Base-by-base conservation (phyloP, 2,797 vertebrate species). In the Antennarius maculatus region DNA sequence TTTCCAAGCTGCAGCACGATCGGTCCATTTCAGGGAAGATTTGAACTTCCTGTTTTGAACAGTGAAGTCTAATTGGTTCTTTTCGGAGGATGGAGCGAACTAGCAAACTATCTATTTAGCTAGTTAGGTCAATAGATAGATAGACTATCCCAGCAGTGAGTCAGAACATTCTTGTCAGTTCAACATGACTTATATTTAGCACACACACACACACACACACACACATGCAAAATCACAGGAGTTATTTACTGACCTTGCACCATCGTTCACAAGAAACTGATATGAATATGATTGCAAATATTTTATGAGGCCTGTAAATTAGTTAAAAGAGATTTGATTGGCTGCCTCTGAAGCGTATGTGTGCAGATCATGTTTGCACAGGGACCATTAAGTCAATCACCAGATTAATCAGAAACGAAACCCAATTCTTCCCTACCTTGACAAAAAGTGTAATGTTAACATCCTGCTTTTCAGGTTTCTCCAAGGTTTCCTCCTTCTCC, bases 131-230 rank as follows among this genome's bases (percentile, higher is more conserved):
- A 41, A 66, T 18, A 66, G 31, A 60, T 28, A 46, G 13, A 50
- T 27, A 45, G 31, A 55, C 59, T 68, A 53, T 69, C 54, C 72
- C 47, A 57, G 17, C 80, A 77, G 66, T 80, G 75, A 89, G 73
- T 88, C 82, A 84, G 47, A 83, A 87, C 89, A 90, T 89, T 90
- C 87, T 69, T 81, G 75, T 80, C 54, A 86, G 82, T 84, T 83
- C 87, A 89, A 37, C 79, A 87, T 74, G 82, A 31, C 74, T 90
- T 92, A 93, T 85, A 92, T 92, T 91, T 91, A 92, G 91, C 52
- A 47, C 56, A 43, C 67, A 64, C 57, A 62, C 57, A 54, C 16
- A 47, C 50, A 12, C 14, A 27, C 50, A 28, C 50, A 28, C 54
- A 61, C 58, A 28, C 42, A 37, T 13, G 31, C 59, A 37, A 37